phyloP scores from a whole-genome alignment of 2,888 invertebrate genomes.

The Xanthorhoe designata region DNA sequence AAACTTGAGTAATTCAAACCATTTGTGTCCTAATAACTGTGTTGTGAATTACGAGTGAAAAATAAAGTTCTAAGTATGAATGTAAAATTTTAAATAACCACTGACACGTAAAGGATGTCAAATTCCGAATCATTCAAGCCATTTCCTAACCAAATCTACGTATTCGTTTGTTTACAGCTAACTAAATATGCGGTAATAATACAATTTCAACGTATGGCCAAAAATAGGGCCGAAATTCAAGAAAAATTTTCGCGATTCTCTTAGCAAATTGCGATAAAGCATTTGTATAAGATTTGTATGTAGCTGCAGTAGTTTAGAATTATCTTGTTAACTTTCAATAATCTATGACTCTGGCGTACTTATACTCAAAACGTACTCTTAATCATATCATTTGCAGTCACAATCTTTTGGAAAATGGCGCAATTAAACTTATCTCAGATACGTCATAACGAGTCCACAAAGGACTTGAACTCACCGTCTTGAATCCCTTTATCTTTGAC shows the following conservation, averaged over 20 bases:
- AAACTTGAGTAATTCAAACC: not conserved
- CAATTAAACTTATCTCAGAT: conserved; percentile 33
- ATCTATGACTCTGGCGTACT: too few relatives aligned
- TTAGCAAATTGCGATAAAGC: not conserved
- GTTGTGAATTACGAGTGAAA: not conserved
- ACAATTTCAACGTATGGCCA: conserved; percentile 4
- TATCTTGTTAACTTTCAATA: too few relatives aligned
- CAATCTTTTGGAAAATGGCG: conserved; percentile 33
- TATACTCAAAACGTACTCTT: not conserved
- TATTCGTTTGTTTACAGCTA: conserved; percentile 2
- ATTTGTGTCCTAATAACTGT: not conserved
- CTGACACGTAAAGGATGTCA: too few relatives aligned
- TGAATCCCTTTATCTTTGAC: conserved; percentile 61
- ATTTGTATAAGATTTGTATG: not conserved
- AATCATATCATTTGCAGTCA: conserved; percentile 12
- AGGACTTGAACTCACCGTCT: conserved; percentile 40
- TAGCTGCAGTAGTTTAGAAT: not conserved
- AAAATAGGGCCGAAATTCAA: not conserved
- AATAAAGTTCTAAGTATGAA: not conserved
- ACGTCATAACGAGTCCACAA: conserved; percentile 35
- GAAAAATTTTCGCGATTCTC: not conserved
- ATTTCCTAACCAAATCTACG: not conserved
- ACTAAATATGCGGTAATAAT: conserved; percentile 3
- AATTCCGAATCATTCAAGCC: too few relatives aligned
- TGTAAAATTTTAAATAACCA: too few relatives aligned